Percentiles rank a stretch among this genome's conserved stretches.
Conservation (phyloP, 2,888 invertebrate genomes). For the Lasiommata megera region DNA sequence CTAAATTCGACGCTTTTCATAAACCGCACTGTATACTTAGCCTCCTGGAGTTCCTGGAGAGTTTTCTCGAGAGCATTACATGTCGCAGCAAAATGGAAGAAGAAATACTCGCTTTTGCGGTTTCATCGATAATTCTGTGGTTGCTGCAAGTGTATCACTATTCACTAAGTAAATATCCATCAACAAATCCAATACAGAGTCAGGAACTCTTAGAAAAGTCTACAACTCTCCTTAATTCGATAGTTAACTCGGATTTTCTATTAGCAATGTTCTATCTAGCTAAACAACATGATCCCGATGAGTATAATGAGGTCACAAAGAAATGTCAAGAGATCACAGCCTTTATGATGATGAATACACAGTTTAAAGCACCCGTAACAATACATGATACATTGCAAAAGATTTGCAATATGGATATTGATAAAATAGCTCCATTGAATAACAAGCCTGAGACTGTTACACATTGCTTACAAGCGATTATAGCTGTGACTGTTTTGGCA, state of each 20-base stretch:
- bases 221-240: slow-evolving; percentile 84
- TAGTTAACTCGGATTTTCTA: slow-evolving; percentile 87
- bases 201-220: slow-evolving; percentile 86
- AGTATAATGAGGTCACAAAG: slow-evolving; percentile 84
- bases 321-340: slow-evolving; percentile 88
- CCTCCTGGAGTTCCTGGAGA: slow-evolving; percentile 91
- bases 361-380: slow-evolving; percentile 77
- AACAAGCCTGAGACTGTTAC: slow-evolving; percentile 84
- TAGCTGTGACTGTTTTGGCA: slow-evolving; percentile 91
- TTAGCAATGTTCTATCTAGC: slow-evolving; percentile 92
- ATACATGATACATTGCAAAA: slow-evolving; percentile 83
- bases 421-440: slow-evolving; percentile 80
- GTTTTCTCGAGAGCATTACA: slow-evolving; percentile 82
- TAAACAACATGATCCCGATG: slow-evolving; percentile 89
- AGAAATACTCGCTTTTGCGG: slow-evolving; percentile 89
- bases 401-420: slow-evolving; percentile 83
- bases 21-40: slow-evolving; percentile 94
- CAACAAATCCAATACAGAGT: slow-evolving; percentile 72
- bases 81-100: slow-evolving; percentile 93
- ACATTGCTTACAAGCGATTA: slow-evolving; percentile 88
- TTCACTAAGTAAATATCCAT: slow-evolving; percentile 70
- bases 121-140: slow-evolving; percentile 92
- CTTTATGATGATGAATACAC: slow-evolving; percentile 80
- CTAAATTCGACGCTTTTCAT: slow-evolving; percentile 92
- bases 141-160: slow-evolving; percentile 87